These are phyloP conservation scores for Callionymus lyra DNA, from an alignment of 2,113 vertebrate genomes.

Conservation along the genomic window DNA sequence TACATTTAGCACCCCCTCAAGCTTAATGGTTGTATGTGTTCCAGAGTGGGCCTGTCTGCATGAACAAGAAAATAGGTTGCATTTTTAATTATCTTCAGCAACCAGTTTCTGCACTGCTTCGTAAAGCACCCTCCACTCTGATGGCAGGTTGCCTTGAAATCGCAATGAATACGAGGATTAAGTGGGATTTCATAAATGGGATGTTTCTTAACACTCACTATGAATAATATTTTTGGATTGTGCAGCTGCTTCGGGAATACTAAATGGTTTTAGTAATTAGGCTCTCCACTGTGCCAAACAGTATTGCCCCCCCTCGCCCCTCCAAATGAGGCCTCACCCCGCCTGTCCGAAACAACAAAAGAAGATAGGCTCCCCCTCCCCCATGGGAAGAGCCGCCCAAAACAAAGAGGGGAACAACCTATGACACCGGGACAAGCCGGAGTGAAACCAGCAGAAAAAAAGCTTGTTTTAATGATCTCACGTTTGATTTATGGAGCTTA, in stretches of 20 bases:
- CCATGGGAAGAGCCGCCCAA: constrained; percentile 35
- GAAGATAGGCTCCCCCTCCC: constrained; percentile 44
- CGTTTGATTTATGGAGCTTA: constrained; percentile 9
- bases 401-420: constrained; percentile 49
- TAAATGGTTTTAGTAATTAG: constrained; percentile 44
- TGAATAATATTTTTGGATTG: constrained; percentile 51
- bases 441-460: not conserved
- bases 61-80: constrained; percentile 46
- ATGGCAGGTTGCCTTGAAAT: constrained; percentile 47
- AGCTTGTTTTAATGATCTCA: no score
- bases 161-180: constrained; percentile 55
- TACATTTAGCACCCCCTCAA: constrained; percentile 35
- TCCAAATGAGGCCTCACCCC: constrained; percentile 42
- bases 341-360: constrained; percentile 53
- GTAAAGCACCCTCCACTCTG: constrained; percentile 16
- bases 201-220: constrained; percentile 37
- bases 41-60: constrained; percentile 26
- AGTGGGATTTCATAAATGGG: constrained; percentile 40
- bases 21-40: constrained; percentile 32
- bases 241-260: constrained; percentile 46
- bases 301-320: constrained; percentile 12
- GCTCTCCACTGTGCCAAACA: constrained; percentile 24
- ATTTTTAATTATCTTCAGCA: constrained; percentile 42
- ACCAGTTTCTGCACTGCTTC: constrained; percentile 36
- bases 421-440: constrained; percentile 35